These are phyloP conservation scores for Sericinus montela DNA, from an alignment of 2,888 invertebrate genomes.

Conservation along the genomic window DNA sequence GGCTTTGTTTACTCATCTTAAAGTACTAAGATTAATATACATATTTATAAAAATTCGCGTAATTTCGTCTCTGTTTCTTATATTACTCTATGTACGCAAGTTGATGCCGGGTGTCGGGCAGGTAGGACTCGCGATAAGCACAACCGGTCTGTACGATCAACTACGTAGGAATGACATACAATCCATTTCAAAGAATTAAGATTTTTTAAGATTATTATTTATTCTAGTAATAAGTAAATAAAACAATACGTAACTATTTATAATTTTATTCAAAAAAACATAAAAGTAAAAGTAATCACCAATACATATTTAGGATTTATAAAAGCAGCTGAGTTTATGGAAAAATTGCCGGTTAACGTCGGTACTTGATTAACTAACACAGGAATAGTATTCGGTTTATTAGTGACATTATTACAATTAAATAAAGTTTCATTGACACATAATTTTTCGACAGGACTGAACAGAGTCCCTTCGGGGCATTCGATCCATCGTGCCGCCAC, in stretches of 20 bases:
- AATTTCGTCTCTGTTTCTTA: no score
- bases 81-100: no score
- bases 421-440: slow-evolving; percentile 45
- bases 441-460: slow-evolving; percentile 28
- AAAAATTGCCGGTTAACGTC: slow-evolving; percentile 19
- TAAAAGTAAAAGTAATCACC: neutral
- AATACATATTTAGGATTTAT: neutral
- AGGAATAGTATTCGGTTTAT: slow-evolving; percentile 22
- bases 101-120: no score
- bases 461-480: slow-evolving; percentile 45
- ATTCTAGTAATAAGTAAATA: no score
- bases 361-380: slow-evolving; percentile 20
- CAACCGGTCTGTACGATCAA: no score
- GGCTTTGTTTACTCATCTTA: no score
- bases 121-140: no score
- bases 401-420: slow-evolving; percentile 30
- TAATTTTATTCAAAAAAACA: neutral
- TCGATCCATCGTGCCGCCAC: slow-evolving; percentile 46
- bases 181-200: no score
- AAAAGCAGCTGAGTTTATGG: slow-evolving; percentile 12
- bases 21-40: no score
- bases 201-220: no score
- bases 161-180: no score
- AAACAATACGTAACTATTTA: neutral
- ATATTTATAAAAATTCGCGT: no score